Base-by-base conservation (phyloP, 2,113 vertebrate species). In the Orthonyx spaldingii region DNA sequence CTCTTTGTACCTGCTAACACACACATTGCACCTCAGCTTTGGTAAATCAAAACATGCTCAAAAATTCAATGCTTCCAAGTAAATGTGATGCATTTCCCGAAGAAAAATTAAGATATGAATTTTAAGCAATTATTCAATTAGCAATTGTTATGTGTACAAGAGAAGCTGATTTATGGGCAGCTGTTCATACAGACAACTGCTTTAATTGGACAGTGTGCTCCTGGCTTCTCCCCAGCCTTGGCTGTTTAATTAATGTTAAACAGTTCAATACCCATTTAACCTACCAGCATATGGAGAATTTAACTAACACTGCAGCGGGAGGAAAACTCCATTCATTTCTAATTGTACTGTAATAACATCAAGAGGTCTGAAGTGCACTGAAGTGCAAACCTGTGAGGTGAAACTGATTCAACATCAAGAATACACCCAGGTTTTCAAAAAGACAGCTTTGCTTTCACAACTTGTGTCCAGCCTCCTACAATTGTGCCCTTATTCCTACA, bases 61-160 rank as follows among this genome's bases (percentile, higher is more conserved):
- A 74, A 93, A 82, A 61, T 37, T 18, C 76, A 89, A 5, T 8
- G 13, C 21, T 63, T 78, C 57, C 47, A 75, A 53, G n/a, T 47
- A 37, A 74, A 60, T 15, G 35, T 3, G 55, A 78, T n/a, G 42
- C 65, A 68, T 74, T 94, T 94, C 82, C 80, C 6, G 10, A 89
- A 66, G 57, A 83, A 89, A 94, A 79, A 80, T 41, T 11, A 93
- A 85, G 87, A 88, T 22, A 87, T 84, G 39, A 87, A 87, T 66
- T 82, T 13, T 16, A 59, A 64, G 96, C 80, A 96, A 96, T 96
- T 92, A 87, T 96, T 95, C 90, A 96, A 96, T 96, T 96, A 96
- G 52, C 90, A 83, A 71, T 35, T 86, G 77, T 84, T 96, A 16
- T 69, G 87, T 93, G 59, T 87, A 89, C 77, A 89, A 85, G 74